phyloP scores from a whole-genome alignment of 2,888 invertebrate species.

The Ypsolopha sequella region DNA sequence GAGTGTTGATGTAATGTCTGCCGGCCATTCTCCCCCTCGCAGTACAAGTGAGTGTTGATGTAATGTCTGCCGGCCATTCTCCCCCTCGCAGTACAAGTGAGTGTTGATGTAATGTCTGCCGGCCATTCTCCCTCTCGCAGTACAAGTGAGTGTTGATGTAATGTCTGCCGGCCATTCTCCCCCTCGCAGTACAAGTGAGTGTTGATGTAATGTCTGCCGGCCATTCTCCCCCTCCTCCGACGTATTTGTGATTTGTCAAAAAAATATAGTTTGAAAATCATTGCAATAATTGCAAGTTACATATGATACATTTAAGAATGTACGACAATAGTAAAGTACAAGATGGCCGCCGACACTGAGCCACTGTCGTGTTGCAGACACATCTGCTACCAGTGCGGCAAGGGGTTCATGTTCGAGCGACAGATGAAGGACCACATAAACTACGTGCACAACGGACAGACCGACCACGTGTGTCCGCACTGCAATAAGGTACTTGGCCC shows the following conservation, averaged over 20 bases:
- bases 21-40: neutral
- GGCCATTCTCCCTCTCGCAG: neutral
- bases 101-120: neutral
- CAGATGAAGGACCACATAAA: slow-evolving; percentile 3
- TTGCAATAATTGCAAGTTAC: too few relatives aligned
- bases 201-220: neutral
- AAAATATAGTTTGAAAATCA: too few relatives aligned
- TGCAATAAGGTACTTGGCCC: slow-evolving; percentile 1
- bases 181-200: neutral
- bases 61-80: neutral
- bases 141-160: neutral
- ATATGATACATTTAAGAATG: too few relatives aligned
- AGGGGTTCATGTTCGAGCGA: slow-evolving; percentile 2
- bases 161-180: neutral
- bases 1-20: neutral
- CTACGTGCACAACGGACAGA: slow-evolving; percentile 1
- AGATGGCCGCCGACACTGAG: neutral
- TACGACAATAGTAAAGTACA: too few relatives aligned
- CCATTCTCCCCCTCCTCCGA: too few relatives aligned
- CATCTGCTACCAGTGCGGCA: slow-evolving; percentile 4
- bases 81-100: slow-evolving; percentile 1
- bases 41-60: too few relatives aligned
- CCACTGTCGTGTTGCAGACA: neutral
- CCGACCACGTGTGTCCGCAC: slow-evolving; percentile 2
- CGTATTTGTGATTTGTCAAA: neutral